phyloP scores from a whole-genome alignment of 1,140 invertebrate genomes.

The Olivierus martensii region DNA sequence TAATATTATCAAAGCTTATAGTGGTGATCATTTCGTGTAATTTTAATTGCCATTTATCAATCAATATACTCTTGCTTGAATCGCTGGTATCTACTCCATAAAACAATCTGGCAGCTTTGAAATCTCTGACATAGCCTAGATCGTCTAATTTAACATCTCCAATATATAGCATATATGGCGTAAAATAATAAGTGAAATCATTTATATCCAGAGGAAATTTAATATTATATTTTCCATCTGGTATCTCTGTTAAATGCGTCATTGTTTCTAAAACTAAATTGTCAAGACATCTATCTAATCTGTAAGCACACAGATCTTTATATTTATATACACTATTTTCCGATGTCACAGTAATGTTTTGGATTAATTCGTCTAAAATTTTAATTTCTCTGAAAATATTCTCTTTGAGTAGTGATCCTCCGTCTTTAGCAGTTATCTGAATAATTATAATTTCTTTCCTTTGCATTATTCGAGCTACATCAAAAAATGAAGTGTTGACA shows the following conservation, averaged over 20 bases:
- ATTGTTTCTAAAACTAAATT: constrained; percentile 75
- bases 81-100: constrained; percentile 71
- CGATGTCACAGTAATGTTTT: constrained; percentile 51
- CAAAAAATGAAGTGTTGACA: constrained; percentile 76
- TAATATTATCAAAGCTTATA: constrained; percentile 63
- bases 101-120: constrained; percentile 63
- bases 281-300: constrained; percentile 59
- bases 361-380: constrained; percentile 56
- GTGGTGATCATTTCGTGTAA: constrained; percentile 37
- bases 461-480: constrained; percentile 67
- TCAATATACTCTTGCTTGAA: constrained; percentile 55
- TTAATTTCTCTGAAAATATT: constrained; percentile 64
- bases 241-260: constrained; percentile 54
- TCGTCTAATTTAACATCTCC: constrained; percentile 62
- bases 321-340: constrained; percentile 53
- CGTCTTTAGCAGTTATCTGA: constrained; percentile 69
- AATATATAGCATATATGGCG: constrained; percentile 71
- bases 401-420: constrained; percentile 55
- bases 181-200: constrained; percentile 64
- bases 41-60: constrained; percentile 60
- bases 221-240: constrained; percentile 52
- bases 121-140: constrained; percentile 63
- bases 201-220: constrained; percentile 81
- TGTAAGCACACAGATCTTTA: constrained; percentile 64
- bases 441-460: constrained; percentile 75